Conservation (phyloP, 2,797 vertebrate genomes). For the Denticeps clupeoides region DNA sequence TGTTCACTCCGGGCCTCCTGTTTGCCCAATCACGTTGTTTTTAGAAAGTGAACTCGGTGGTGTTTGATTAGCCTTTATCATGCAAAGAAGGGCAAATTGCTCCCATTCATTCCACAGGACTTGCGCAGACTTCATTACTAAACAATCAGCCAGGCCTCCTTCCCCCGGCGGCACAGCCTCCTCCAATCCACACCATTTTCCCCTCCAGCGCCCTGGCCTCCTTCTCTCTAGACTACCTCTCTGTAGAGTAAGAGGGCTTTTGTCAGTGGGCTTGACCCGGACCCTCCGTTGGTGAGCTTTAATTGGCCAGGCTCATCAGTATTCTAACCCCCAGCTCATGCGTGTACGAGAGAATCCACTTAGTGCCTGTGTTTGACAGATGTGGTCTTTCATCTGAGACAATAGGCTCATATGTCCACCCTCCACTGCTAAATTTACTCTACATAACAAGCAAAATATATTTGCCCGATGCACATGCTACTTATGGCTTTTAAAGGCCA, state of each 20-base stretch:
- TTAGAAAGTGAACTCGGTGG: conserved; percentile 6
- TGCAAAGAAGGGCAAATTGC: conserved; percentile 12
- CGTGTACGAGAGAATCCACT: background rate
- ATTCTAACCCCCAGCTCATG: background rate
- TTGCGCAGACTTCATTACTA: conserved; percentile 11
- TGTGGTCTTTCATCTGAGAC: background rate
- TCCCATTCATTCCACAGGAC: conserved; percentile 2
- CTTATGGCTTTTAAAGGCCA: too few species aligned
- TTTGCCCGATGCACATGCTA: too few species aligned
- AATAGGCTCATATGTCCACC: background rate
- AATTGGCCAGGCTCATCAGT: background rate
- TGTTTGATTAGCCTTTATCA: conserved; percentile 14
- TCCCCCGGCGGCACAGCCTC: too few species aligned
- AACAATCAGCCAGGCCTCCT: too few species aligned
- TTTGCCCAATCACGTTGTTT: background rate
- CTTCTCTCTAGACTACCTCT: background rate
- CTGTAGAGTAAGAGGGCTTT: background rate
- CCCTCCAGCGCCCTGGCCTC: too few species aligned
- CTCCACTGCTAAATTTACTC: too few species aligned
- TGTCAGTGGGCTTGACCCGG: background rate
- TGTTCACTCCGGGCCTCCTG: background rate
- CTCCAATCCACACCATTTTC: too few species aligned
- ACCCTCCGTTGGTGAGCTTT: background rate
- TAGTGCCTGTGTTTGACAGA: background rate
- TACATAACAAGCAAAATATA: too few species aligned